Evolutionary conservation across 2,888 invertebrate genomes (phyloP), one percentile per base, ranked within the genome.

Genomic region (Phymatocera aterrima): DNA sequence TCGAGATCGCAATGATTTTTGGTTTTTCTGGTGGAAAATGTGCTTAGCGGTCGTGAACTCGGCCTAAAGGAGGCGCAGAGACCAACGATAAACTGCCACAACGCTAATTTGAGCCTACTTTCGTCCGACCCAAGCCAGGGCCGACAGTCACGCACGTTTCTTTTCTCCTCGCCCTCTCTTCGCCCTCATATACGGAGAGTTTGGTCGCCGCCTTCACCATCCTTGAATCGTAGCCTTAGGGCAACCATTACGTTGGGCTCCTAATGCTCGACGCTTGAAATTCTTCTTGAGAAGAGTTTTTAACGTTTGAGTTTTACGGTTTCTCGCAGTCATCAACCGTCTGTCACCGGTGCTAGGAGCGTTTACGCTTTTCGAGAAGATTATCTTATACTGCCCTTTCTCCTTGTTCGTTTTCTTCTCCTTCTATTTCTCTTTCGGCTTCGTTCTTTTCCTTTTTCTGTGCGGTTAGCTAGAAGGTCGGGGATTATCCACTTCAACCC

Each of bases 271-370:
- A 83, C 83, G 82, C 82, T 84, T 86, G 85, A 87, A 28, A 24
- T 10, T 43, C 21, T n/a, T 34, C 57, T 57, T 28, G 68, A 68
- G 28, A 46, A 54, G 54, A 43, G 43, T 34, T 64, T 68, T 68
- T 68, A 43, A 68, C 68, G 68, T 43, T 46, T 18, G 10, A 21
- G 24, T 82, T 87, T 88, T 86, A 88, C 84, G 87, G 86, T 86
- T 86, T 84, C 85, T 85, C 86, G 83, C 85, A 86, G 85, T 85
- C 85, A 86, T 86, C 83, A 84, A 83, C 80, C 83, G 84, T 87
- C 72, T 72, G 72, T 72, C 72, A 72, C 72, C 72, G 72, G 43
- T 46, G 68, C 68, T 40, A 51, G 72, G 18, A 48, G 72, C 48
- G 48, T 72, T 72, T 72, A 72, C 48, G 72, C 31, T 51, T 72